Base-by-base conservation (phyloP, 2,797 vertebrate genomes). In the Phataginus tetradactyla region DNA sequence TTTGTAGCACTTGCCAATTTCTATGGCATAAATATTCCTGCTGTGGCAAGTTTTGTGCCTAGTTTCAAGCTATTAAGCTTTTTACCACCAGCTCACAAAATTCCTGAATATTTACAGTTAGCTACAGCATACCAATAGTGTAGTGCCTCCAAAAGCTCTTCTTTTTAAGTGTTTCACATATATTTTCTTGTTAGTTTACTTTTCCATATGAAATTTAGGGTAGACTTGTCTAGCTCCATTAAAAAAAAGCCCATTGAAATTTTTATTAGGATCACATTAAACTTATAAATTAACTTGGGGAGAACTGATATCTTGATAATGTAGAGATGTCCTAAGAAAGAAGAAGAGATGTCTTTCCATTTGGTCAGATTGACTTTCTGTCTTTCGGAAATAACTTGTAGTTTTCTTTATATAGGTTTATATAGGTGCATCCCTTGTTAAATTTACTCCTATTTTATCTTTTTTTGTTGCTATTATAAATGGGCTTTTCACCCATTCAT, bases 321-420 rank as follows among this genome's bases (percentile, higher is more conserved):
- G 4, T 80, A 68, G 64, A 66, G 25, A 55, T 25, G 9, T 10
- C 37, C 79, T 93, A 71, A 66, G 14, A 25, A 72, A 85, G 32
- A 90, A 53, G 39, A 85, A 71, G 14, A 80, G 27, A 68, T 84
- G 8, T 72, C n/a, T 72, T 84, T 66, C 29, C 39, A 20, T 92
- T 71, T 69, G 42, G 63, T 80, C 29, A 80, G 29, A 83, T 55
- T 93, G 7, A 23, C n/a, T 51, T 72, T 61, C 2, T 66, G 9
- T 86, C 51, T 68, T 90, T 81, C 23, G 68, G 59, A 21, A 89
- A 86, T 91, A 34, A 32, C 14, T 86, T 90, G 5, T 68, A 34
- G n/a, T 86, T 92, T 92, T 84, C 39, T 92, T 71, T 64, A 78
- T n/a, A 45, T 49, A 55, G 34, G 25, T 89, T 83, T 94, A 45